Evolutionary conservation across 2,888 invertebrate genomes (phyloP), one percentile per base, ranked within the genome.

Genomic region (Phyto melanocephala): DNA sequence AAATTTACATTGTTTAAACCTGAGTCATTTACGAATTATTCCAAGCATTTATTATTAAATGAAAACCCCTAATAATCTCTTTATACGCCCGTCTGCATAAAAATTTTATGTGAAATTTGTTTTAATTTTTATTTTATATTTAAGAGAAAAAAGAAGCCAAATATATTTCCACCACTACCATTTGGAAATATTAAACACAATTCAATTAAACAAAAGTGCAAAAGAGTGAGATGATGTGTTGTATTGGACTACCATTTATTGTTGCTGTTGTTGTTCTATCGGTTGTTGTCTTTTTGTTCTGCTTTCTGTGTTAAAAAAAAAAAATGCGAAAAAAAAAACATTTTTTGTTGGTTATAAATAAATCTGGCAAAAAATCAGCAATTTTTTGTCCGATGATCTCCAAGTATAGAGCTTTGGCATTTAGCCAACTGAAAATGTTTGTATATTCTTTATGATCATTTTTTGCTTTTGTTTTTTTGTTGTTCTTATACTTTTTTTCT

Each of bases 331-430:
- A 45, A 56, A 65, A 35, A 65, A 35, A 40, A 70, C 84, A 70
- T 80, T 82, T 80, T 83, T 70, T 82, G 60, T 85, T 85, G 85
- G 88, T 90, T 90, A 90, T 89, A 90, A 90, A 90, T 90, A 90
- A 90, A 88, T 90, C 90, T 90, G 90, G 90, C 90, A 89, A 90
- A 90, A 90, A 90, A 87, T 89, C 90, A 89, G 89, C 87, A 87
- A 88, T 88, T 89, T 90, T 90, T 80, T 75, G 62, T 86, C 89
- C 89, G 90, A 89, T 91, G 91, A 95, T 95, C 94, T 94, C 95
- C 95, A 95, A 96, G 95, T 96, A 95, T 96, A 96, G 95, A 93
- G 94, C 93, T 94, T 95, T 96, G 96, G 96, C 74, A 17, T 8
- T 3, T 8, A 5, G 76, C 84, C 84, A 84, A 74, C 45, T 22